A percentile compares a stretch with the other conserved stretches of the same genome.
These are phyloP conservation scores for Dendronephthya gigantea DNA, from an alignment of 64 coral and sea anemone genomes.

Conservation along the genomic window DNA sequence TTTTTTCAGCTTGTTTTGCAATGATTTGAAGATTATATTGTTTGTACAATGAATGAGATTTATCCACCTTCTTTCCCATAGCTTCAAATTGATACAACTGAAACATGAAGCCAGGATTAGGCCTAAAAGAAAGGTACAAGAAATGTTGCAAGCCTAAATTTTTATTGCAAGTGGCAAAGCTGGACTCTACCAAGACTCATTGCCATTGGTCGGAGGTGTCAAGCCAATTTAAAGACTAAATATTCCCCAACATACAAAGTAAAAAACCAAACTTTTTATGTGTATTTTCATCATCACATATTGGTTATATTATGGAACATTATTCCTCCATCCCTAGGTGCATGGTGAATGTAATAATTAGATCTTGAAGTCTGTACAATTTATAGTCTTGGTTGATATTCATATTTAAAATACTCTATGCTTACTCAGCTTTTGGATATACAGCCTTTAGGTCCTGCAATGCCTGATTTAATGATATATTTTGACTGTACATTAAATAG, in stretches of 20 bases:
- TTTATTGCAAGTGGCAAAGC: no score
- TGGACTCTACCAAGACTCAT: no score
- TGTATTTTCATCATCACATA: no score
- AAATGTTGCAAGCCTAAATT: background rate
- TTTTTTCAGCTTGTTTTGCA: constrained; percentile 51
- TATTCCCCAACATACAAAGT: no score
- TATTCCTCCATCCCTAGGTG: no score
- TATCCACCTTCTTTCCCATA: constrained; percentile 76
- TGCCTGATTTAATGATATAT: constrained; percentile 56
- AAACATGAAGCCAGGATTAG: constrained; percentile 73
- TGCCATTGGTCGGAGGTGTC: no score
- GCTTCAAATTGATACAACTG: constrained; percentile 74
- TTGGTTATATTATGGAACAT: no score
- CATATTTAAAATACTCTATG: constrained; percentile 13
- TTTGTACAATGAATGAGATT: constrained; percentile 56
- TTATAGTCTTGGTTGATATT: background rate
- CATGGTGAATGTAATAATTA: no score
- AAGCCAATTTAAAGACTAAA: no score
- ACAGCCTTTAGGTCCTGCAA: constrained; percentile 32
- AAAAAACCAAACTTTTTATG: no score
- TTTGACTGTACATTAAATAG: constrained; percentile 55
- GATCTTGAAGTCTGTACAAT: no score
- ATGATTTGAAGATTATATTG: constrained; percentile 70
- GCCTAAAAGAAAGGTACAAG: constrained; percentile 34
- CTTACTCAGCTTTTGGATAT: constrained; percentile 62